Conservation (phyloP, 2,113 vertebrate genomes). For the Chionodraco myersi region DNA sequence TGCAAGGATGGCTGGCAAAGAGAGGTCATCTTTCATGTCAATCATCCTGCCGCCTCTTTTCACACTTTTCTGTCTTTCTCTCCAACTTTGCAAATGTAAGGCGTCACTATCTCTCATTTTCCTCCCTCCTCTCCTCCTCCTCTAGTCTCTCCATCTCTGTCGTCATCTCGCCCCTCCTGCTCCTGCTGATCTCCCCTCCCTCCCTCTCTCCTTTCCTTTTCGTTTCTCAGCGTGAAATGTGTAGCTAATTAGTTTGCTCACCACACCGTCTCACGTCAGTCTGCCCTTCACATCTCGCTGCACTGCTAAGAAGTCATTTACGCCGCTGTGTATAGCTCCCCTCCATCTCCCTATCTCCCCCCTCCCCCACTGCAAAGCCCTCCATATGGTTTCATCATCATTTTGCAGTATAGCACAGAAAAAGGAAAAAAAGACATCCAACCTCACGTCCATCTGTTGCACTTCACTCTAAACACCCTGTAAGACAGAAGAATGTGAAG, state of each 20-base stretch:
- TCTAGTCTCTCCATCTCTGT: slow-evolving; percentile 55
- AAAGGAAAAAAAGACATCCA: slow-evolving; percentile 57
- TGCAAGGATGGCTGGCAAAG: slow-evolving; percentile 34
- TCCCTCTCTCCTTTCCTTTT: slow-evolving; percentile 13
- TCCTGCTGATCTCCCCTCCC: slow-evolving; percentile 21
- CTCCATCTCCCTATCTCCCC: slow-evolving; percentile 23
- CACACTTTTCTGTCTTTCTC: slow-evolving; percentile 18
- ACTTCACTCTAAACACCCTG: slow-evolving; percentile 32
- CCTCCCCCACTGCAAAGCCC: slow-evolving; percentile 56
- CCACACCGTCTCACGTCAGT: slow-evolving; percentile 78
- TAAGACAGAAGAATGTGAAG: slow-evolving; percentile 58
- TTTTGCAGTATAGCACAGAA: slow-evolving; percentile 58
- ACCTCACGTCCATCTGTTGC: background rate
- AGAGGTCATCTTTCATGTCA: slow-evolving; percentile 71
- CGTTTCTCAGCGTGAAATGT: slow-evolving; percentile 69
- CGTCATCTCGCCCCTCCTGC: slow-evolving; percentile 49
- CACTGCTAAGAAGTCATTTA: slow-evolving; percentile 88
- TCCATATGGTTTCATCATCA: slow-evolving; percentile 85
- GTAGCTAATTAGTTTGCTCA: slow-evolving; percentile 84
- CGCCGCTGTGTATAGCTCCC: slow-evolving; percentile 51
- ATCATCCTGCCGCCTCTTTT: slow-evolving; percentile 30
- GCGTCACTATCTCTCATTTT: slow-evolving; percentile 23
- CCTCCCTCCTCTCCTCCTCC: slow-evolving; percentile 8
- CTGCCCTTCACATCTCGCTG: slow-evolving; percentile 88
- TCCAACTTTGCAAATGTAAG: slow-evolving; percentile 62